phyloP scores from a whole-genome alignment of 2,797 vertebrate species.

The Amblyraja radiata region DNA sequence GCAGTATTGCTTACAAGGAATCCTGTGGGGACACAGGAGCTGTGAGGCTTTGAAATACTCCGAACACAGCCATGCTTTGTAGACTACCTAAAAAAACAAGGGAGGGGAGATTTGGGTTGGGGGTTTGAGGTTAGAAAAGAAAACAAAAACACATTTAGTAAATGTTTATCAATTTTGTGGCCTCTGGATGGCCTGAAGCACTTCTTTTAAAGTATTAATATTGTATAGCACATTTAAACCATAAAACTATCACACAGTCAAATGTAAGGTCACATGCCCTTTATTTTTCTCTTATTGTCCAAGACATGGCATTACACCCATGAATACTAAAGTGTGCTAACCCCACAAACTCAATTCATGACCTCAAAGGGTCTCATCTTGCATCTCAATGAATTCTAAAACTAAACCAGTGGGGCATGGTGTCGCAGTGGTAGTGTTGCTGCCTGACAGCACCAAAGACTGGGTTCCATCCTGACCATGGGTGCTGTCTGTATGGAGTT shows the following conservation, averaged over 20 bases:
- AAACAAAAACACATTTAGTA: conserved; percentile 24
- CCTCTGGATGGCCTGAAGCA: background rate
- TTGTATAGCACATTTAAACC: background rate
- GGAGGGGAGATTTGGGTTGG: conserved; percentile 39
- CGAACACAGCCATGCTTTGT: conserved; percentile 79
- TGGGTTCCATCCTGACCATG: too few species aligned
- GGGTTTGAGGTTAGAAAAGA: conserved; percentile 28
- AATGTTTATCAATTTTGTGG: background rate
- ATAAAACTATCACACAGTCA: background rate
- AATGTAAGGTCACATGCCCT: background rate
- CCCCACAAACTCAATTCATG: background rate
- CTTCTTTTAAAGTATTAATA: background rate
- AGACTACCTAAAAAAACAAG: conserved; percentile 61
- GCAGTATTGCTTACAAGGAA: conserved; percentile 79
- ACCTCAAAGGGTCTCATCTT: background rate
- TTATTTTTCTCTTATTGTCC: background rate
- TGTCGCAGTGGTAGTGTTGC: too few species aligned
- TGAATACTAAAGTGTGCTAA: background rate
- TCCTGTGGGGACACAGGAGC: conserved; percentile 69
- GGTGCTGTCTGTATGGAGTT: too few species aligned
- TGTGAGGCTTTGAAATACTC: conserved; percentile 78
- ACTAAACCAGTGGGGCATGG: background rate
- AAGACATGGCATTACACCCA: background rate
- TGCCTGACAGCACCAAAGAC: too few species aligned
- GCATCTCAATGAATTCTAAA: background rate